Evolutionary conservation across 2,888 invertebrate genomes (phyloP), one percentile per base, ranked within the genome.

Genomic region (Perizoma affinitatum): DNA sequence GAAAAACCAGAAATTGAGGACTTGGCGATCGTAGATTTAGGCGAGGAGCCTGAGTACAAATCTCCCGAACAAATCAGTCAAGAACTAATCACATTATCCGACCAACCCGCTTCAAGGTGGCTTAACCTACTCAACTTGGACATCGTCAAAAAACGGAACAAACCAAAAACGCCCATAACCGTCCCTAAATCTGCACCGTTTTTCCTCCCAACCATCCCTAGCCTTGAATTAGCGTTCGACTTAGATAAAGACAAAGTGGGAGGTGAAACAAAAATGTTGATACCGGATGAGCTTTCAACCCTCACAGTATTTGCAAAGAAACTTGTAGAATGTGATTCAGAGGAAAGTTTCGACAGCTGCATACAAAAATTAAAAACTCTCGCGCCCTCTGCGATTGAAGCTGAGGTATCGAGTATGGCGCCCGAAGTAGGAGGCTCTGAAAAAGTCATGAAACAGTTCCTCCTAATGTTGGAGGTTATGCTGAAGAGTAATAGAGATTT

Each of bases 171-270:
- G 52, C 95, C 97, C 0, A 94, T 96, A 0, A 97, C 97, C 76
- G 94, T 94, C 2, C 96, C 97, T 0, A 97, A 97, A 86, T 94
- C 96, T 0, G 99, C 98, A 0, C 99, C 99, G 0, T 99, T 99
- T 92, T 99, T 99, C 83, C 90, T 99, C 53, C 98, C 99, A 0
- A 98, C 98, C 0, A 93, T 98, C 58, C 94, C 97, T 0, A 96
- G 97, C 0, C 89, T 98, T 11, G 95, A 96, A 71, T 87, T 97
- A 5, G 95, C 96, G 80, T 99, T 99, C 83, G 97, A 96, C 80
- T 81, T 96, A 4, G 90, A 93, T 4, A 86, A 93, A 57, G 84
- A 87, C 0, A 86, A 88, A 36, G 82, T 79, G 8, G 73, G 86
- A 1, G 79, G 82, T 33, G 80, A 83, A 1, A 93, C 93, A 5